phyloP scores from a whole-genome alignment of 2,113 vertebrate genomes.

The Semicossyphus pulcher region DNA sequence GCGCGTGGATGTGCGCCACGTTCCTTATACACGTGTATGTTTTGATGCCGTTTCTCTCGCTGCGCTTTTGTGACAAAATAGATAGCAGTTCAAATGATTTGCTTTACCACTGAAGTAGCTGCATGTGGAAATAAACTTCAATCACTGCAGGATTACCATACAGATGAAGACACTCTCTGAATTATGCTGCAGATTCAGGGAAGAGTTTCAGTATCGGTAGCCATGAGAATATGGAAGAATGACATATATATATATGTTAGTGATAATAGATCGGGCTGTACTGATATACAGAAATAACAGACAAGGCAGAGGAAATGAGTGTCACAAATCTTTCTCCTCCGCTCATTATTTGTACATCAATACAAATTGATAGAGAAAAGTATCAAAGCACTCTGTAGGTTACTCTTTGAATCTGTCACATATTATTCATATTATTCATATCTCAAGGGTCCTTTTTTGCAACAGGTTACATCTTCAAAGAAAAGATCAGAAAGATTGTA shows the following conservation, averaged over 20 bases:
- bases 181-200: background rate
- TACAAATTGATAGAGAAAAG: background rate
- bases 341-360: background rate
- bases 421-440: background rate
- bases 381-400: background rate
- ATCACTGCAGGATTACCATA: constrained; percentile 23
- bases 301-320: background rate
- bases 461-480: no score
- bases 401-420: background rate
- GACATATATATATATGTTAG: constrained; percentile 1
- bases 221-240: background rate
- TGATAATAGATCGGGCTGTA: background rate
- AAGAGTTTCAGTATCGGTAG: background rate
- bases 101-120: constrained; percentile 5
- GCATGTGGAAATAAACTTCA: constrained; percentile 25
- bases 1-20: constrained; percentile 26
- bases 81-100: constrained; percentile 12
- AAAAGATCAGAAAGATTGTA: no score
- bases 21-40: constrained; percentile 13
- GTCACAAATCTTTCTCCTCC: background rate
- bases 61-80: constrained; percentile 14
- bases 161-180: background rate
- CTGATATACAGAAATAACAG: background rate
- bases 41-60: constrained; percentile 9
- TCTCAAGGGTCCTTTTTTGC: no score